Conservation (phyloP, 2,797 vertebrate species). For the Lepus oiostolus region DNA sequence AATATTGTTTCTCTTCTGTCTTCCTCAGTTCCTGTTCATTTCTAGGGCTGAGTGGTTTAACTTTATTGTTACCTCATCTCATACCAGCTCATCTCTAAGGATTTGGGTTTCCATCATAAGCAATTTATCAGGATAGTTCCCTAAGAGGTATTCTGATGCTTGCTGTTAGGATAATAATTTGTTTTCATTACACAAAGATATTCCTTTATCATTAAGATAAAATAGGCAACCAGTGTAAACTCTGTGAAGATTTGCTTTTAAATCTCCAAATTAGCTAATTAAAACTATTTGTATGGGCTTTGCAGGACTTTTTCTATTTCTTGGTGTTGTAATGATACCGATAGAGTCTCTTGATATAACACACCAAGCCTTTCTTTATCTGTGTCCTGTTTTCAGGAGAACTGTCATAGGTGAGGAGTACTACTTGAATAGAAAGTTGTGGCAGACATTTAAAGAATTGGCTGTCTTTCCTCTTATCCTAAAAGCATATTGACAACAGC, state of each 20-base stretch:
- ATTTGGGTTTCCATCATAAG: neutral
- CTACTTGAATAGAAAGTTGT: slow-evolving; percentile 41
- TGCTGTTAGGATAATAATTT: neutral
- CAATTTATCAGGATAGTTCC: neutral
- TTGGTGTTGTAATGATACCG: neutral
- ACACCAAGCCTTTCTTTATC: neutral
- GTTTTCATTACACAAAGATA: neutral
- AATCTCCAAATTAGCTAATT: slow-evolving; percentile 58
- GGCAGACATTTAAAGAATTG: slow-evolving; percentile 12
- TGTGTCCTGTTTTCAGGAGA: neutral
- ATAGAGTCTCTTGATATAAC: neutral
- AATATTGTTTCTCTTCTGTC: neutral
- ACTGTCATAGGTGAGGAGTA: neutral
- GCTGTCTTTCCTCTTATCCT: neutral
- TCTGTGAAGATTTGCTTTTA: slow-evolving; percentile 61
- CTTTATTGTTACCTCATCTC: neutral
- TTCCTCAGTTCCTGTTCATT: neutral
- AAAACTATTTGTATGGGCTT: slow-evolving; percentile 27
- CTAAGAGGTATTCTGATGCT: neutral
- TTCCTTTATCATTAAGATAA: slow-evolving; percentile 43
- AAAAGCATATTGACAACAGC: neutral
- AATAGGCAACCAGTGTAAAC: slow-evolving; percentile 39
- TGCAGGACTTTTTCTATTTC: slow-evolving; percentile 32
- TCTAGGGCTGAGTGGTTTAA: neutral
- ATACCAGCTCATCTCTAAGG: neutral